Base-by-base conservation (phyloP, 2,888 invertebrate genomes). In the Heteropelma amictum region DNA sequence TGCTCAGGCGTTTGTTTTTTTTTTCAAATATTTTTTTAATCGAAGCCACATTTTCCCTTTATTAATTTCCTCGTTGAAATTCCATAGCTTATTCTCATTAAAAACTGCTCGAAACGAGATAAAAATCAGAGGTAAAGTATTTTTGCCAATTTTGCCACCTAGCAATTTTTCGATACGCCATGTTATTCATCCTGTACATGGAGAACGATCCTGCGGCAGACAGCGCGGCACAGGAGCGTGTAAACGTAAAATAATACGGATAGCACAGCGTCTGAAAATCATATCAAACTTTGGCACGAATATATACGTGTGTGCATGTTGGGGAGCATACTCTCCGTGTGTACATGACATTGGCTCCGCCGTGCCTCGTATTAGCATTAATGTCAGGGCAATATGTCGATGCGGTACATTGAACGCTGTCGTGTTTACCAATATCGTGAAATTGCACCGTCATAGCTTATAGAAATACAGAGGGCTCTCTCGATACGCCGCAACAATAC, bases 211-310 rank as follows among this genome's bases (percentile, higher is more conserved):
- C 10, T 26, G 8, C 14, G n/a, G 28, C 26, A 51, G 21, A 33
- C 35, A 63, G 45, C 61, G 19, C 35, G 47, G n/a, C 33, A 42
- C 17, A 33, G 14, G n/a, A 19, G 47, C 28, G 33, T 40, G 40
- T 30, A 23, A 64, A 51, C 63, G 14, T 35, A 51, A 12, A n/a
- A 40, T 51, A 40, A 64, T 64, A 17, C 14, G 23, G 65, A 67
- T 56, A 56, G 17, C 54, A 67, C 30, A 67, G 65, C 47, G 33
- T 67, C n/a, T n/a, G n/a, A 45, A 30, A 54, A 54, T 65, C 33
- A 56, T 67, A 67, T 8, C 8, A 54, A 56, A 54, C 45, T 67
- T 67, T 21, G 47, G 4, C 14, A 45, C 8, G 30, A 23, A 45
- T 35, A 47, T 2, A 21, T 56, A 35, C 26, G 7, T 10, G 14